These are phyloP conservation scores for Lagopus muta DNA, from an alignment of 2,113 vertebrate genomes.

Conservation along the genomic window DNA sequence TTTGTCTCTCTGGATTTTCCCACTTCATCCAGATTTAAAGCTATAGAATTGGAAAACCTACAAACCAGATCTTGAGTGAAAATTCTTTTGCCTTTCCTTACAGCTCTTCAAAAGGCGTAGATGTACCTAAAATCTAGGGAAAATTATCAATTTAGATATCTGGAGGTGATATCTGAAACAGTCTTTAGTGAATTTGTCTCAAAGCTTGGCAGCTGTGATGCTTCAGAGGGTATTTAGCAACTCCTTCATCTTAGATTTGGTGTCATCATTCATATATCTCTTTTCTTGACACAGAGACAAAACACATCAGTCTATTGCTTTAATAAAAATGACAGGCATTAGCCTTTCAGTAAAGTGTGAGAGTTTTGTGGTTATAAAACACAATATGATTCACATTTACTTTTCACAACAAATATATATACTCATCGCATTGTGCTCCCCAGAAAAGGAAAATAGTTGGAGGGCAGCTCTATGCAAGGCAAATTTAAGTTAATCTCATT, in stretches of 20 bases:
- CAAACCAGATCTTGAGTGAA: not conserved
- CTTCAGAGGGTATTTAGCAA: not conserved
- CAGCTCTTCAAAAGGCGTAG: not conserved
- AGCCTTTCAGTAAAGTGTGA: not conserved
- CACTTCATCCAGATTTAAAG: not conserved
- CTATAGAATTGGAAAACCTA: not conserved
- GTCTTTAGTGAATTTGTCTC: not conserved
- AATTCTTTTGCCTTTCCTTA: not conserved
- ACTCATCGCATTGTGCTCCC: not conserved
- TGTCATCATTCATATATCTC: not conserved
- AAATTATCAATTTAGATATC: not conserved
- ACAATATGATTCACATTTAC: not conserved
- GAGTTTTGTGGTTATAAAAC: not conserved
- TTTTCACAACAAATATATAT: not conserved
- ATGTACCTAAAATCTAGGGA: not conserved
- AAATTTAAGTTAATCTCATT: not conserved
- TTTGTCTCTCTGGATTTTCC: not conserved
- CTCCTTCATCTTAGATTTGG: not conserved
- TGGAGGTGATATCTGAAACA: not conserved
- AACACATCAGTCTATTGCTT: not conserved
- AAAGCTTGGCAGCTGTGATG: not conserved
- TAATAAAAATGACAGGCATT: not conserved
- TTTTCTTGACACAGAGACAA: not conserved
- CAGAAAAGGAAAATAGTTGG: accelerated
- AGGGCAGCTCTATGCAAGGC: accelerated